These are phyloP conservation scores for Melanotaenia parkinsoni DNA, from an alignment of 2,797 vertebrate species.

Conservation along the genomic window DNA sequence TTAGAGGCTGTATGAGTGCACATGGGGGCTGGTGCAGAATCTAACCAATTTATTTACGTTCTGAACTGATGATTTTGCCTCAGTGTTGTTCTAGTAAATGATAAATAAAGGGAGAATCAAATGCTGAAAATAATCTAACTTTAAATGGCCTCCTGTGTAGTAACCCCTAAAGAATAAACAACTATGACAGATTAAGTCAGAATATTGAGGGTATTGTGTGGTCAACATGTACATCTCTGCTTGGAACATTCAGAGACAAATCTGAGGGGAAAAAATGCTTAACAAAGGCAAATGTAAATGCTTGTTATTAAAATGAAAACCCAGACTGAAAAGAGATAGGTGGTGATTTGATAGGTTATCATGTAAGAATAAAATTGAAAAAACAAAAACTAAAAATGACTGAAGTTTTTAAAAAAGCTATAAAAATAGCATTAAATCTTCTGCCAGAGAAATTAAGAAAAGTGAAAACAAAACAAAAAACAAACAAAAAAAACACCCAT, in stretches of 20 bases:
- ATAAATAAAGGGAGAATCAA: background rate
- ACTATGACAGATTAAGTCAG: conserved; percentile 27
- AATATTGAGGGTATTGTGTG: conserved; percentile 12
- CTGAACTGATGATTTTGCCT: conserved; percentile 33
- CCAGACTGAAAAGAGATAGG: conserved; percentile 35
- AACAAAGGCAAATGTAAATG: conserved; percentile 4
- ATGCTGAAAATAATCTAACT: conserved; percentile 33
- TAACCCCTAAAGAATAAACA: conserved; percentile 50
- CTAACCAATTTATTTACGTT: conserved; percentile 49
- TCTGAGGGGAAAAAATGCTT: conserved; percentile 3
- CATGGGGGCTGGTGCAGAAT: conserved; percentile 74
- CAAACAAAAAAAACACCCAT: conserved; percentile 22
- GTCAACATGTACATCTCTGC: conserved; percentile 47
- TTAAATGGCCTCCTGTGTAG: conserved; percentile 32
- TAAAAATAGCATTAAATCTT: conserved; percentile 53
- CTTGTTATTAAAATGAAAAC: conserved; percentile 18
- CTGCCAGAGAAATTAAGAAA: conserved; percentile 66
- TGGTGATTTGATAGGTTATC: conserved; percentile 38
- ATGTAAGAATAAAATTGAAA: conserved; percentile 34
- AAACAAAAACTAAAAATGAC: conserved; percentile 51
- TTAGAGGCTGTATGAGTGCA: conserved; percentile 59
- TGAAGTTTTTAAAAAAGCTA: conserved; percentile 53
- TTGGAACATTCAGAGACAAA: conserved; percentile 55
- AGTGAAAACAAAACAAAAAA: background rate
- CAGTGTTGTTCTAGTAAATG: conserved; percentile 59